phyloP scores from a whole-genome alignment of 2,888 invertebrate species.

The Eupithecia exiguata region DNA sequence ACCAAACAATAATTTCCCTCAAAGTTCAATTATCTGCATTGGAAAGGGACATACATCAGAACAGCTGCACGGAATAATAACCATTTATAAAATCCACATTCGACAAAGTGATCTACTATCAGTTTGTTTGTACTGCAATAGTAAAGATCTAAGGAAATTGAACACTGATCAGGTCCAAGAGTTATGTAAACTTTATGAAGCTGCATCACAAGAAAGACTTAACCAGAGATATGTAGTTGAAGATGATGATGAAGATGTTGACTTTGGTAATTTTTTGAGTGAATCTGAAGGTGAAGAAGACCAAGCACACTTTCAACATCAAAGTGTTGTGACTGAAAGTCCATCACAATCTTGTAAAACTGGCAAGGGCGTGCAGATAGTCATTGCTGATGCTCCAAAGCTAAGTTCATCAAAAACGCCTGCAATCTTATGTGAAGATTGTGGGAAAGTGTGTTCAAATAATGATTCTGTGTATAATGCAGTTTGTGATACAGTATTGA shows the following conservation, averaged over 20 bases:
- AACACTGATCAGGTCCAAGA: conserved; percentile 59
- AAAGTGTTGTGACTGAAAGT: conserved; percentile 40
- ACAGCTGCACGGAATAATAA: conserved; percentile 87
- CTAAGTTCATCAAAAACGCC: conserved; percentile 75
- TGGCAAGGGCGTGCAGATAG: conserved; percentile 81
- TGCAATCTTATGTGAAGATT: conserved; percentile 88
- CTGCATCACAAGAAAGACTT: conserved; percentile 30
- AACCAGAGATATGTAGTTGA: conserved; percentile 42
- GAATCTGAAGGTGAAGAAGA: conserved; percentile 74
- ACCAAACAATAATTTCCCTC: conserved; percentile 81
- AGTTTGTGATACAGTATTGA: conserved; percentile 56
- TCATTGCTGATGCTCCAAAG: conserved; percentile 78
- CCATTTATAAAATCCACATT: conserved; percentile 86
- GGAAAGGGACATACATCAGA: conserved; percentile 80
- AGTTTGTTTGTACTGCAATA: conserved; percentile 87
- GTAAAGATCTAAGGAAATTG: conserved; percentile 60
- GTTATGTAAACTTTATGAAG: conserved; percentile 60
- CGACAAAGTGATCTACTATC: conserved; percentile 87
- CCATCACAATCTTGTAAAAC: conserved; percentile 68
- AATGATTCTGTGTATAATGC: conserved; percentile 64
- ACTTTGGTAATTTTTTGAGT: conserved; percentile 71
- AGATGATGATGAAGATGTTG: conserved; percentile 62
- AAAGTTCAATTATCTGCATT: conserved; percentile 82
- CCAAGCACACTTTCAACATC: conserved; percentile 53
- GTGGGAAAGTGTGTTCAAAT: conserved; percentile 91